Evolutionary conservation across 1,140 invertebrate genomes (phyloP).

Genomic region (Vanessa tameamea): DNA sequence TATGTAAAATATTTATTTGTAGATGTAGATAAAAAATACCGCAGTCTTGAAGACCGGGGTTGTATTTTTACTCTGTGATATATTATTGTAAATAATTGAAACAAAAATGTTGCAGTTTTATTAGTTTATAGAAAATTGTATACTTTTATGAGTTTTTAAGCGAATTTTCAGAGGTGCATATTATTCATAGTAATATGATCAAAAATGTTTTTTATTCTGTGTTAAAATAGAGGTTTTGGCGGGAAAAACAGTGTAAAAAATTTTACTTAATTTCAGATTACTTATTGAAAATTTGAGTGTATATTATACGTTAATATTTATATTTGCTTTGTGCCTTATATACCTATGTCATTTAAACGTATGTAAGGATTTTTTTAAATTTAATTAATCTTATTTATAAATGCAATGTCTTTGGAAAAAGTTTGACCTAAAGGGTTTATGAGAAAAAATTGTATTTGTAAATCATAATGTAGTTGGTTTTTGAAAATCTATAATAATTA

Average conservation of each 20-base stretch:
- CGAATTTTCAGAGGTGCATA: conserved; percentile 4
- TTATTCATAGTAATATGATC: neutral
- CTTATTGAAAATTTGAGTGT: neutral
- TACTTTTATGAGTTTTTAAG: conserved; percentile 15
- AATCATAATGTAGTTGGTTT: neutral
- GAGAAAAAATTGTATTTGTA: neutral
- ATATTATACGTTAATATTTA: conserved; percentile 4
- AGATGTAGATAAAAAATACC: conserved; percentile 39
- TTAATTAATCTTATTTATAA: neutral
- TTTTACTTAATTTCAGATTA: conserved; percentile 3
- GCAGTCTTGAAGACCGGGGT: conserved; percentile 59
- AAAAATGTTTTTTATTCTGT: neutral
- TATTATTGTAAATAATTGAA: conserved; percentile 57
- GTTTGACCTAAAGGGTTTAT: neutral
- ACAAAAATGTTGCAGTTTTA: conserved; percentile 34
- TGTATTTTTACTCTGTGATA: conserved; percentile 78
- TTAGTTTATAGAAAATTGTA: conserved; percentile 14
- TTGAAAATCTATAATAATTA: conserved; percentile 4
- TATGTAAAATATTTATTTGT: conserved; percentile 26
- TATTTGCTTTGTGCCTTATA: conserved; percentile 8
- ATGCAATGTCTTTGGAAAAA: neutral
- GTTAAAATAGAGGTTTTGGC: neutral
- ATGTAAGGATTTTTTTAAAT: neutral
- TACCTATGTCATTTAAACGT: neutral
- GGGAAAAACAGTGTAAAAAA: conserved; percentile 1